Evolutionary conservation across 2,113 vertebrate genomes (phyloP).

Genomic region (Ardeotis arabs): DNA sequence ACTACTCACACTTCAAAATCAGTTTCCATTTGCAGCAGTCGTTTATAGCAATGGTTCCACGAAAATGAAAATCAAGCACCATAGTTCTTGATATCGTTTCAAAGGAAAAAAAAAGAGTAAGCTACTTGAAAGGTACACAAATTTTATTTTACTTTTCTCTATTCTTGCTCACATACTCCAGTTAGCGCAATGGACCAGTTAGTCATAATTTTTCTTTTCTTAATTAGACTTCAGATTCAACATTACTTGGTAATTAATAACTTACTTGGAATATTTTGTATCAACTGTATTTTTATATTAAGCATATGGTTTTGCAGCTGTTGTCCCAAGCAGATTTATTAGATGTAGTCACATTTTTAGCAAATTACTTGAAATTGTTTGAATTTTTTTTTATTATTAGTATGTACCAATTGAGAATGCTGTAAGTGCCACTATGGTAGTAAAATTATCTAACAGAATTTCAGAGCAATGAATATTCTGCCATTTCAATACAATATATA

Average conservation of each 20-base stretch:
- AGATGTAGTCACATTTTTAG: background rate
- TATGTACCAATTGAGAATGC: background rate
- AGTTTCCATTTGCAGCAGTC: background rate
- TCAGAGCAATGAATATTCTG: constrained; percentile 28
- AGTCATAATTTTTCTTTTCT: background rate
- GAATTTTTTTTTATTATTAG: background rate
- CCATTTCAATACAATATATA: constrained; percentile 40
- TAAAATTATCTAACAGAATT: constrained; percentile 34
- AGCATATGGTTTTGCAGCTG: background rate
- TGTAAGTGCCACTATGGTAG: background rate
- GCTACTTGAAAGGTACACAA: background rate
- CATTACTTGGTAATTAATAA: background rate
- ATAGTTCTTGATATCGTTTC: background rate
- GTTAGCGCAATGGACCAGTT: background rate
- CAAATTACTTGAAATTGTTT: background rate
- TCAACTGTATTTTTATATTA: background rate
- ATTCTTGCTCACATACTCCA: background rate
- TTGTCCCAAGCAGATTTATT: background rate
- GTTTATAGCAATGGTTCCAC: background rate
- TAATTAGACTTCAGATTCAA: background rate
- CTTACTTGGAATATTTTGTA: background rate
- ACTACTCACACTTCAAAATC: background rate
- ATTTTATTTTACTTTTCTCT: background rate
- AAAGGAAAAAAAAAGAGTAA: background rate
- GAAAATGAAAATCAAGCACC: background rate